Conservation (phyloP, 2,113 vertebrate species). For the Zosterops borbonicus region DNA sequence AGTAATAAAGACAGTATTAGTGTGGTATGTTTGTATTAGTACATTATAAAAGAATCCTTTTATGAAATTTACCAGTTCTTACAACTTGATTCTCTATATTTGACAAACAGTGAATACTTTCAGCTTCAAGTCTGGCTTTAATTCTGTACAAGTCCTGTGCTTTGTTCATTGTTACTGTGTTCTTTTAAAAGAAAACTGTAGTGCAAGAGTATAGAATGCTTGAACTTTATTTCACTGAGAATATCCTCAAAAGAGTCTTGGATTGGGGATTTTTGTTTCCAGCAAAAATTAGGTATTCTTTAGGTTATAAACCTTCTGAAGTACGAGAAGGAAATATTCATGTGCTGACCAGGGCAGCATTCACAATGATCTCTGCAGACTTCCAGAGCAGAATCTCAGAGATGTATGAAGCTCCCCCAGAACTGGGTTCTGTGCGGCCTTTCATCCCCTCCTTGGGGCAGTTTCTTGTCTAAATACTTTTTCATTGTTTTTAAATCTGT, state of each 20-base stretch:
- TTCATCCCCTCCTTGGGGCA: neutral
- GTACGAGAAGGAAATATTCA: neutral
- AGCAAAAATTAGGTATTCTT: neutral
- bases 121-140: neutral
- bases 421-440: neutral
- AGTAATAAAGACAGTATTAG: neutral
- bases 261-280: neutral
- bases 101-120: neutral
- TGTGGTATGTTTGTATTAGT: neutral
- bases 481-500: neutral
- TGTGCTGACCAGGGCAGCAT: neutral
- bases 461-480: neutral
- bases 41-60: neutral
- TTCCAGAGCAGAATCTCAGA: neutral
- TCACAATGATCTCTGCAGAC: neutral
- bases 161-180: neutral
- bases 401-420: neutral
- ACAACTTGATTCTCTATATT: neutral
- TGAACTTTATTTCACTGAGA: neutral
- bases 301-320: neutral
- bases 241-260: neutral
- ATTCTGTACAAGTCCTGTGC: neutral
- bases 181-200: neutral
- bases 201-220: neutral
- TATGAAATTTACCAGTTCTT: neutral